These are phyloP conservation scores for Albula glossodonta DNA, from an alignment of 2,113 vertebrate genomes.

Conservation along the genomic window DNA sequence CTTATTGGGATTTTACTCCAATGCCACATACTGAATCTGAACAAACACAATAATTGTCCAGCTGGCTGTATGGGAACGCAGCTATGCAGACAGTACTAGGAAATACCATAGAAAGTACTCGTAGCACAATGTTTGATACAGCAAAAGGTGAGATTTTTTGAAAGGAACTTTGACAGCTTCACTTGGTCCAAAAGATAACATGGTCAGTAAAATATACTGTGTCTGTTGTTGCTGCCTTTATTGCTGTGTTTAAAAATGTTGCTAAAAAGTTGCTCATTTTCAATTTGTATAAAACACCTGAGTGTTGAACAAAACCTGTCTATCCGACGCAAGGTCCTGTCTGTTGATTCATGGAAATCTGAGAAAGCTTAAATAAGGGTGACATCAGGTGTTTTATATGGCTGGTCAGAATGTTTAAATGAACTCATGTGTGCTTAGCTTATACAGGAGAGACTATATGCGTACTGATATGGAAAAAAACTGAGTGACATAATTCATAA, in stretches of 20 bases:
- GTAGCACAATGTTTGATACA: neutral
- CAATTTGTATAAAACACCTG: slow-evolving; percentile 10
- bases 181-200: neutral
- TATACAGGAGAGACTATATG: slow-evolving; percentile 26
- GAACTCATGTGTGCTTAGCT: slow-evolving; percentile 34
- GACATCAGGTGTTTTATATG: slow-evolving; percentile 54
- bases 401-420: slow-evolving; percentile 32
- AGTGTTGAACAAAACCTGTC: neutral
- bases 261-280: neutral
- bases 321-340: neutral
- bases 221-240: neutral
- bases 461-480: slow-evolving; percentile 43
- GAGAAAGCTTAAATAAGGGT: slow-evolving; percentile 30
- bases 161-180: slow-evolving; percentile 1
- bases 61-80: too few relatives aligned
- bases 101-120: neutral
- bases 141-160: neutral
- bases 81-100: neutral
- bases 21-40: too few relatives aligned
- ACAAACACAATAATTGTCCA: too few relatives aligned
- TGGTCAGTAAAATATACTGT: neutral
- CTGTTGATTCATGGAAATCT: neutral
- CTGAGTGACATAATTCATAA: slow-evolving; percentile 55
- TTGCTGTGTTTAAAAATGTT: slow-evolving; percentile 4
- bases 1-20: too few relatives aligned